Conservation (phyloP, 2,797 vertebrate species). For the Takifugu ocellatus region DNA sequence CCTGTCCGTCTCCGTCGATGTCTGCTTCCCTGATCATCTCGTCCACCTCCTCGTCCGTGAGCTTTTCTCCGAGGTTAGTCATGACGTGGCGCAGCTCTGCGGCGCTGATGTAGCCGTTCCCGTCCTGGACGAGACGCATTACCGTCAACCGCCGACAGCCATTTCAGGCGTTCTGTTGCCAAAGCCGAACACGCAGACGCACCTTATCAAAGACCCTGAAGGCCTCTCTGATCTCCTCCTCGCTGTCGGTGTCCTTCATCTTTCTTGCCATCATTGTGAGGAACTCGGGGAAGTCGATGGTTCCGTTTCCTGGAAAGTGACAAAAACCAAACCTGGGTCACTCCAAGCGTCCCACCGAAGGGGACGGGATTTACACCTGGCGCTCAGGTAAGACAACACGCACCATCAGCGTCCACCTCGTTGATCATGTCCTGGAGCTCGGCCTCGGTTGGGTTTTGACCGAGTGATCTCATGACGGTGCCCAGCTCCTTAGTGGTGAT, state of each 20-base stretch:
- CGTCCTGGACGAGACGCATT: constrained; percentile 76
- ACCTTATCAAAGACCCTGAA: constrained; percentile 99
- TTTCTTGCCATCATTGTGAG: constrained; percentile 99
- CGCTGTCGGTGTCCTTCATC: constrained; percentile 99
- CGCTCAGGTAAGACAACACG: not conserved
- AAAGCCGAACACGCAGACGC: not conserved
- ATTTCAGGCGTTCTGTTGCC: not conserved
- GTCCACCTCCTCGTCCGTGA: constrained; percentile 97
- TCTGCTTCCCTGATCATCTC: constrained; percentile 99
- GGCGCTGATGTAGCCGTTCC: constrained; percentile 96
- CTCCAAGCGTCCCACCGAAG: too few species aligned
- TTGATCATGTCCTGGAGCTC: constrained; percentile 99
- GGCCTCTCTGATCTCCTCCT: constrained; percentile 97
- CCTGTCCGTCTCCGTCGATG: constrained; percentile 95
- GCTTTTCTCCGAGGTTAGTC: constrained; percentile 98
- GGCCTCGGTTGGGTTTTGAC: constrained; percentile 96
- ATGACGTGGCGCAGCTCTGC: constrained; percentile 96
- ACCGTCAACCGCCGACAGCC: not conserved
- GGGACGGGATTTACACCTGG: not conserved
- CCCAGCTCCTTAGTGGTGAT: constrained; percentile 99
- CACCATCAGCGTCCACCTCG: constrained; percentile 97
- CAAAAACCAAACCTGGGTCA: not conserved
- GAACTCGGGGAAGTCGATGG: constrained; percentile 98
- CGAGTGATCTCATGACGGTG: constrained; percentile 97
- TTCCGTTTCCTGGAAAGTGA: constrained; percentile 87